Percentiles rank a stretch among this genome's conserved stretches.
Evolutionary conservation across 1,140 invertebrate species (phyloP).

Genomic region (Bombyx mori): DNA sequence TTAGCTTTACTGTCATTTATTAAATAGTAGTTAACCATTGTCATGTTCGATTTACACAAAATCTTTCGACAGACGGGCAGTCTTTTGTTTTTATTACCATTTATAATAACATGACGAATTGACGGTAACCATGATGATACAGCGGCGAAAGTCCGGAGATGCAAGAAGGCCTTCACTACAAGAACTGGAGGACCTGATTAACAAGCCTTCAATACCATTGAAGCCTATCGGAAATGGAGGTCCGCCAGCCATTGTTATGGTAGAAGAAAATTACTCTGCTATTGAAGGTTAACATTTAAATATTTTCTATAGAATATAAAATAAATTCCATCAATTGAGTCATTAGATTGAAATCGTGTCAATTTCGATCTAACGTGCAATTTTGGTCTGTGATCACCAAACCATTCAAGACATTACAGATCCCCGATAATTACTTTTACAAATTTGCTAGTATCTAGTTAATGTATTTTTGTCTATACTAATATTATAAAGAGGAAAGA

Average conservation of each 20-base stretch:
- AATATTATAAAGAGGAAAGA: no score
- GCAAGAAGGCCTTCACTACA: slow-evolving; percentile 87
- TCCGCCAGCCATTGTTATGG: slow-evolving; percentile 89
- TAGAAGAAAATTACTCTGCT: slow-evolving; percentile 90
- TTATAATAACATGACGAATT: background rate
- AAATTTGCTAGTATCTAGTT: background rate
- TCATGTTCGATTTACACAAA: no score
- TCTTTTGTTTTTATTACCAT: background rate
- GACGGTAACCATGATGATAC: slow-evolving; percentile 30
- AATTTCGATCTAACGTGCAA: no score
- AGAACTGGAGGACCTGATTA: slow-evolving; percentile 90
- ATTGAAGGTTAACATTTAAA: slow-evolving; percentile 82
- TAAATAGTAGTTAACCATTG: no score
- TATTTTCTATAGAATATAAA: no score
- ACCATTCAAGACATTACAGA: background rate
- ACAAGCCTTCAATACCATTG: slow-evolving; percentile 91
- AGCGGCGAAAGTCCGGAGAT: slow-evolving; percentile 90
- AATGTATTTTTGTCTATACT: background rate
- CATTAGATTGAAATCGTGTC: no score
- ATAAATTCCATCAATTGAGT: no score
- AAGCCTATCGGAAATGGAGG: slow-evolving; percentile 82
- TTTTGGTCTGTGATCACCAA: no score
- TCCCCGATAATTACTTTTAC: background rate
- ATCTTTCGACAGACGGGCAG: no score
- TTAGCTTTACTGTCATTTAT: no score